These are phyloP conservation scores for Pangasianodon gigas DNA, from an alignment of 2,113 vertebrate genomes.

Conservation along the genomic window DNA sequence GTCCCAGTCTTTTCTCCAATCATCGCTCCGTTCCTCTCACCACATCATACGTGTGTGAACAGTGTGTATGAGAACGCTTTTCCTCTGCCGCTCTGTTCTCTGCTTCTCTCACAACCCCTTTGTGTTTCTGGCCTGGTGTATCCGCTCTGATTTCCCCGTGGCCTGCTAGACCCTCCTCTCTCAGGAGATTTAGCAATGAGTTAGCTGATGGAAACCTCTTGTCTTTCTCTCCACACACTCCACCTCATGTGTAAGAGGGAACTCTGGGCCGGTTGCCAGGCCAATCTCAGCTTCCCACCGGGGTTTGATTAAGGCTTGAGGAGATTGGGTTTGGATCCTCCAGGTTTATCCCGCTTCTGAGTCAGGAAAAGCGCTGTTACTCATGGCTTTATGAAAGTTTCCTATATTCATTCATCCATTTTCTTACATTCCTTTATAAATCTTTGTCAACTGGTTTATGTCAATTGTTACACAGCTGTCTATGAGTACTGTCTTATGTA, in stretches of 20 bases:
- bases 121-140: neutral
- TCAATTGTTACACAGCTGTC: neutral
- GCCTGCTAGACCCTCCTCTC: neutral
- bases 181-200: neutral
- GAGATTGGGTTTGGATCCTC: conserved; percentile 37
- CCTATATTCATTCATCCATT: conserved; percentile 5
- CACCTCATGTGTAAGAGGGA: conserved; percentile 9
- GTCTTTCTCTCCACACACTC: conserved; percentile 38
- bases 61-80: neutral
- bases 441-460: too few species aligned
- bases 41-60: neutral
- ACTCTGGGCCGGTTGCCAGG: conserved; percentile 41
- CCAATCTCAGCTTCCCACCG: conserved; percentile 33
- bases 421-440: too few species aligned
- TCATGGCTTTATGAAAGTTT: conserved; percentile 37
- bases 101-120: neutral
- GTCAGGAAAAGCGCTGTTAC: conserved; percentile 9
- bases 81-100: neutral
- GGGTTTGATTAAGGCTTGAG: conserved; percentile 45
- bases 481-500: neutral
- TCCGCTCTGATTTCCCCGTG: conserved; percentile 1
- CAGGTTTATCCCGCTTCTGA: neutral
- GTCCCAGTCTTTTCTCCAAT: neutral
- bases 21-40: neutral
- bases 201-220: conserved; percentile 20